Evolutionary conservation across 2,797 vertebrate species (phyloP), one percentile per base, ranked within the genome.

Genomic region (Helicolenus hilgendorfi): DNA sequence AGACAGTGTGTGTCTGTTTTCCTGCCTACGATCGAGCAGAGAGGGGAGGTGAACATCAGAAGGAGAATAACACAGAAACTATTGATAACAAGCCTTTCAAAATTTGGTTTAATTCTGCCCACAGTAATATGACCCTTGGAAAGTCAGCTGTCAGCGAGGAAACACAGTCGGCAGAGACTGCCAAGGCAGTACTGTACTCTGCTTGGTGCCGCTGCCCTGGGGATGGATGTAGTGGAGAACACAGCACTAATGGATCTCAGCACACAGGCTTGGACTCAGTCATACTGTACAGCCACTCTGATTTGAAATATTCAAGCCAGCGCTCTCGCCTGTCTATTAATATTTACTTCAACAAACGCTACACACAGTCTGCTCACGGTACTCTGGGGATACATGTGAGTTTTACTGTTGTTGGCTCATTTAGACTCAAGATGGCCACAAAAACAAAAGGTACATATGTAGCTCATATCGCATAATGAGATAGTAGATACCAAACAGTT

Each of bases 291-390:
- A 82, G 84, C 59, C 81, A 64, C 85, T 83, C 63, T 79, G 82
- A 86, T 95, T 87, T 95, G 81, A 93, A 95, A 94, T 93, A 95
- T 95, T 94, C 80, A 92, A 95, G 91, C 81, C 86, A 79, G 58
- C 60, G 31, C 85, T 87, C 83, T 84, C 68, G 60, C 78, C 77
- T 81, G 83, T 85, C 92, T 83, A 91, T 93, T 91, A 92, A 89
- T 96, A 94, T 94, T 94, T 94, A 92, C 89, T 85, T 84, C 81
- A 79, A 87, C 86, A 73, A 82, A 83, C 55, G 13, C 79, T 69
- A 77, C 81, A 69, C 83, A 92, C 81, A 87, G 81, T 79, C 73
- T 86, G 89, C 75, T 87, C 62, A 13, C 56, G 38, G 45, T 71
- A 84, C 82, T 87, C 75, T 64, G 60, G 71, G 88, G 82, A 85